Conservation (phyloP, 2,888 invertebrate genomes). For the Pachliopta kotzebuea region DNA sequence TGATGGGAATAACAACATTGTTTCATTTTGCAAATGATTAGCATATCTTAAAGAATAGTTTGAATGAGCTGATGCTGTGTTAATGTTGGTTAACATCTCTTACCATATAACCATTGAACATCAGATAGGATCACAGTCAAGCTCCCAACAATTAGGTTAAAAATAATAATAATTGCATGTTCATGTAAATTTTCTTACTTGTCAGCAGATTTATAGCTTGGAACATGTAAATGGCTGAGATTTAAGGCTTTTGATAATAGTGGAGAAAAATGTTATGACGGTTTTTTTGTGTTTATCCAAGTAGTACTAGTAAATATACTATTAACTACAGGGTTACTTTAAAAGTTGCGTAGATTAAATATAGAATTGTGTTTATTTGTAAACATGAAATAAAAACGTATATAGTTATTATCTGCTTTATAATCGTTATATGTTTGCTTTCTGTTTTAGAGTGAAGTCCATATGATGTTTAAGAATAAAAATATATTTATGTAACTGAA, state of each 20-base stretch:
- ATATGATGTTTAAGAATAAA: slow-evolving; percentile 17
- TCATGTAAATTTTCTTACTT: neutral
- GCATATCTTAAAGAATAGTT: too few species aligned
- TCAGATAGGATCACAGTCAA: too few species aligned
- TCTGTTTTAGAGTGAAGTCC: slow-evolving; percentile 7
- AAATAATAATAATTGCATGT: neutral
- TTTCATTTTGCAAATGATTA: neutral
- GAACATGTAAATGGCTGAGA: neutral
- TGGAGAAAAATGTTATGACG: neutral
- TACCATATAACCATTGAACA: too few species aligned
- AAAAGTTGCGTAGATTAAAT: slow-evolving; percentile 5
- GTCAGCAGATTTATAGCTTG: neutral
- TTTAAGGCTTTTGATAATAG: neutral
- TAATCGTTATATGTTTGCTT: neutral
- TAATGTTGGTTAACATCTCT: too few species aligned
- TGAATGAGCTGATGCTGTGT: too few species aligned
- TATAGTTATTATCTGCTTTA: slow-evolving; percentile 6
- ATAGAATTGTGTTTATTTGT: neutral
- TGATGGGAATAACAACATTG: neutral
- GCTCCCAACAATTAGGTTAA: too few species aligned
- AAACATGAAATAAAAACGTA: slow-evolving; percentile 5
- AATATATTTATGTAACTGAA: slow-evolving; percentile 5
- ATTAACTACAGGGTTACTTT: slow-evolving; percentile 21
- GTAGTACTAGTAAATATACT: slow-evolving; percentile 6
- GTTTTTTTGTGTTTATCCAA: neutral